Evolutionary conservation across 2,888 invertebrate genomes (phyloP), one percentile per base, ranked within the genome.

Genomic region (Andrena fulva): DNA sequence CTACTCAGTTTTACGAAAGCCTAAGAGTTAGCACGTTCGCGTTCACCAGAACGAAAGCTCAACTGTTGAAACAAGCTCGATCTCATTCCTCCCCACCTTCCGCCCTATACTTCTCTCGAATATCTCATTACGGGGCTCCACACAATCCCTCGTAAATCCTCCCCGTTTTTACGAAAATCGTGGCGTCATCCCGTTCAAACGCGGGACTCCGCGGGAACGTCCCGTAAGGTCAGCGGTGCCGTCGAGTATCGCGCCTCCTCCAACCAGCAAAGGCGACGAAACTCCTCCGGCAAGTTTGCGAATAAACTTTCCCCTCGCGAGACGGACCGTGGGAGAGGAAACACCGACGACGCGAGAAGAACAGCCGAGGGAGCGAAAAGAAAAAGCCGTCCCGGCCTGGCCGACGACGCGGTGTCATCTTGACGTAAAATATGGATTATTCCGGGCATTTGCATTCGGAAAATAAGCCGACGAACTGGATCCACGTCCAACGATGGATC

Each of bases 401-500:
- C 81, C 88, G 89, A 88, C 86, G 90, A 86, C 89, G 83, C 83
- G 89, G 90, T 91, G 91, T 92, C 91, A 90, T 90, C 90, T 88
- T 89, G 89, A 89, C 91, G 90, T 93, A 92, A 93, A 93, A 92
- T 93, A 93, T 93, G 93, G 92, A 93, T 93, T 93, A 93, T 93
- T 93, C 93, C 89, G 85, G 89, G 88, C 91, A 93, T 93, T 93
- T 93, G 92, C 93, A 93, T 93, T 92, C 80, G 90, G 90, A 92
- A 93, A 92, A 93, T 92, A 92, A 92, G 90, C 90, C 91, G 91
- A 91, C 90, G 91, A 91, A 90, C 91, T 91, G 62, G 52, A 75
- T 42, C 74, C 71, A 75, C 79, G 76, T 78, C 48, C 64, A n/a
- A 50, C 50, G n/a, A 42, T 24, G 20, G 31, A 31, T 33, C 50